Percentiles rank a stretch among this genome's conserved stretches.
phyloP scores from a whole-genome alignment of 2,113 vertebrate genomes.

The Oncorhynchus clarkii region DNA sequence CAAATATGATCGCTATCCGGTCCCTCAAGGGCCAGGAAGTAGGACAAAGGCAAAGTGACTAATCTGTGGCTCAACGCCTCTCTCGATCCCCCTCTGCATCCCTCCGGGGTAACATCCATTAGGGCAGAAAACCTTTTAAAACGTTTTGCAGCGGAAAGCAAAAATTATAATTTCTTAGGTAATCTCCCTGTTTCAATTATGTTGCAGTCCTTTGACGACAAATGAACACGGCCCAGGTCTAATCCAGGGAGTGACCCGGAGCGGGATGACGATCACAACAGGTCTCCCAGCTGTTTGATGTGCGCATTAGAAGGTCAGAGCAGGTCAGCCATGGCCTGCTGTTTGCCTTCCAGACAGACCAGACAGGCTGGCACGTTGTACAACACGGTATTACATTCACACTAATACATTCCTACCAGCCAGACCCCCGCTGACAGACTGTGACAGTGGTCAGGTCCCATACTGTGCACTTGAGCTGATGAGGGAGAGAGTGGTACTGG shows the following conservation, averaged over 20 bases:
- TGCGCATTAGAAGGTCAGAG: slow-evolving; percentile 41
- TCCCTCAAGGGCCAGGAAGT: slow-evolving; percentile 34
- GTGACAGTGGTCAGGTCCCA: background rate
- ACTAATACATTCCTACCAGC: background rate
- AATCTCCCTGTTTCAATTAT: background rate
- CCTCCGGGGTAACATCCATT: too few species aligned
- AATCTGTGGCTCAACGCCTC: slow-evolving; percentile 40
- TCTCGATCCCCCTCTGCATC: slow-evolving; percentile 5
- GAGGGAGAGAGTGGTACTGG: slow-evolving; percentile 5
- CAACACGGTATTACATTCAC: slow-evolving; percentile 36
- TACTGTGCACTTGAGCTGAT: background rate
- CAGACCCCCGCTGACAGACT: background rate
- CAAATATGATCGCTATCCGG: background rate
- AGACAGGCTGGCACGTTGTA: slow-evolving; percentile 7
- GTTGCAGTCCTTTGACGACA: background rate
- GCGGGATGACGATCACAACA: background rate
- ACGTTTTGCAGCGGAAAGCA: background rate
- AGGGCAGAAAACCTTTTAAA: too few species aligned
- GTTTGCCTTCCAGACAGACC: background rate
- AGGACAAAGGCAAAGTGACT: slow-evolving; percentile 52
- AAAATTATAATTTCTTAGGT: too few species aligned
- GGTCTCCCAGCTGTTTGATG: slow-evolving; percentile 43
- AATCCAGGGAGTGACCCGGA: slow-evolving; percentile 26
- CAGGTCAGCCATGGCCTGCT: slow-evolving; percentile 26
- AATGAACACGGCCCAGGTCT: background rate